A percentile compares a stretch with the other conserved stretches of the same genome.
phyloP scores from a whole-genome alignment of 2,888 invertebrate species.

The Syritta pipiens region DNA sequence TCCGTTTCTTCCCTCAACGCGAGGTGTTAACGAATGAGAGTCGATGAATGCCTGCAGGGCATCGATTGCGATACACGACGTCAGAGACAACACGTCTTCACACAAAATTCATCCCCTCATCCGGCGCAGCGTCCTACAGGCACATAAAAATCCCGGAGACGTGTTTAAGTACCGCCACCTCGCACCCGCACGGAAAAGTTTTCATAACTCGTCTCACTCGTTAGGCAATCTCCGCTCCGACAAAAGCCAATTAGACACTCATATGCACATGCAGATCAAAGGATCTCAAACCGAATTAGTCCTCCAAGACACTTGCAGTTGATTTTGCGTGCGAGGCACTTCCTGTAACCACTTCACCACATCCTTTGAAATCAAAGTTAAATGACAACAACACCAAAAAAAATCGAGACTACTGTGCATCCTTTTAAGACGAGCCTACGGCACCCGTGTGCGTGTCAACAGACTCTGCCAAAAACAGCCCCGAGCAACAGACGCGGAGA shows the following conservation, averaged over 20 bases:
- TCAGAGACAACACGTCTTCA: too few species aligned
- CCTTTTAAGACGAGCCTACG: conserved; percentile 15
- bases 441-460: conserved; percentile 35
- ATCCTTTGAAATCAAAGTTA: conserved; percentile 24
- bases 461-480: conserved; percentile 37
- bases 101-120: too few species aligned
- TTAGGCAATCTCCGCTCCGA: conserved; percentile 7
- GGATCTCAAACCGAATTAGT: conserved; percentile 20
- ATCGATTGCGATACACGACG: too few species aligned
- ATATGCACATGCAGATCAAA: conserved; percentile 23
- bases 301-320: conserved; percentile 35
- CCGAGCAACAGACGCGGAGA: conserved; percentile 49
- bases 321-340: conserved; percentile 22
- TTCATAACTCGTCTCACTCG: background rate
- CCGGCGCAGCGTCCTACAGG: too few species aligned
- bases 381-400: too few species aligned
- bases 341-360: conserved; percentile 25
- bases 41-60: too few species aligned
- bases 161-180: too few species aligned
- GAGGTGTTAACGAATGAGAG: too few species aligned
- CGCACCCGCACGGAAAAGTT: too few species aligned
- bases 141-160: too few species aligned
- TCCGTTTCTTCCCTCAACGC: too few species aligned
- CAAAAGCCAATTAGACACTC: conserved; percentile 12
- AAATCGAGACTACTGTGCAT: conserved; percentile 14